Conservation (phyloP, 2,113 vertebrate genomes). For the Gadus macrocephalus region DNA sequence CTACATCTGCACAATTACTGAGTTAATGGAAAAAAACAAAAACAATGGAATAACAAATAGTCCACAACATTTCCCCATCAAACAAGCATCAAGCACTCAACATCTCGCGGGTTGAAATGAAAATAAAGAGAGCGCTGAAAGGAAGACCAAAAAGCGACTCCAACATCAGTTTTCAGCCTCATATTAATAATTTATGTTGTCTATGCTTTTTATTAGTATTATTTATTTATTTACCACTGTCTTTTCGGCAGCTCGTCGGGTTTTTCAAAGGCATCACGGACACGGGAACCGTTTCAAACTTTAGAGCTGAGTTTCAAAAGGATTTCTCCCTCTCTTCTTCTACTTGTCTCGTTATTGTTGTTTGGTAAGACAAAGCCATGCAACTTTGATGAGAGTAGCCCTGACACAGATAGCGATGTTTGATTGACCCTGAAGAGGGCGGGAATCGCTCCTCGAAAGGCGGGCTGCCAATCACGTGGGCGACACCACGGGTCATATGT, state of each 20-base stretch:
- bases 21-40: conserved; percentile 12
- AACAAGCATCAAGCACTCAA: too few species aligned
- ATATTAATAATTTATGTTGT: conserved; percentile 80
- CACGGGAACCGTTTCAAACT: conserved; percentile 66
- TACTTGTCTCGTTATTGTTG: conserved; percentile 69
- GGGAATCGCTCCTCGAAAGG: conserved; percentile 54
- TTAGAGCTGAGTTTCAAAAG: conserved; percentile 74
- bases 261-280: conserved; percentile 74
- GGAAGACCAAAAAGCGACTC: conserved; percentile 69
- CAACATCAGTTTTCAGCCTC: conserved; percentile 74
- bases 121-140: conserved; percentile 20
- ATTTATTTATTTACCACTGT: conserved; percentile 78
- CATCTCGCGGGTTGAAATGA: neutral
- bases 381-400: conserved; percentile 72
- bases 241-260: conserved; percentile 64
- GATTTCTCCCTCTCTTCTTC: conserved; percentile 59
- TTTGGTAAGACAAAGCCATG: conserved; percentile 63
- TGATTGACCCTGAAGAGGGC: conserved; percentile 60
- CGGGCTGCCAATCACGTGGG: conserved; percentile 10
- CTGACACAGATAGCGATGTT: conserved; percentile 57
- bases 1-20: too few species aligned
- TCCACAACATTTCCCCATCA: too few species aligned
- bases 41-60: neutral
- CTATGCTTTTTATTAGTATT: conserved; percentile 76
- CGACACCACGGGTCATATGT: too few species aligned